phyloP scores from a whole-genome alignment of 2,797 vertebrate species.

The Alcedo atthis region DNA sequence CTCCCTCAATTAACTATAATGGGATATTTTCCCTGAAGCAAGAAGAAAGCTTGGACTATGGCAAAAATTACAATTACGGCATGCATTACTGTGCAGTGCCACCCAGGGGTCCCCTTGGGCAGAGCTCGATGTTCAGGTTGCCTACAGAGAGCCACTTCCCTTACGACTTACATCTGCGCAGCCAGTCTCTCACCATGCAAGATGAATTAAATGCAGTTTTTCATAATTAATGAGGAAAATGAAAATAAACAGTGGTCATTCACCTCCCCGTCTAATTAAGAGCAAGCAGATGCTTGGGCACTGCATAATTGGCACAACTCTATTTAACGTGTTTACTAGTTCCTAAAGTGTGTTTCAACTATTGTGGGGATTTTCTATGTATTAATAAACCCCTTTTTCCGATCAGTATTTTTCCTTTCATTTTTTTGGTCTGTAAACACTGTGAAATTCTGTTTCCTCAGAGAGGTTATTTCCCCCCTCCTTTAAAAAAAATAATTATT shows the following conservation, averaged over 20 bases:
- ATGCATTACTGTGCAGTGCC: constrained; percentile 96
- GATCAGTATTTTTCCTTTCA: constrained; percentile 67
- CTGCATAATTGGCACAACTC: constrained; percentile 80
- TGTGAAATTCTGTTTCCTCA: constrained; percentile 74
- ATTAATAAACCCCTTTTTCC: constrained; percentile 77
- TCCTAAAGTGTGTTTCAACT: constrained; percentile 82
- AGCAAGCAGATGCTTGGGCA: constrained; percentile 83
- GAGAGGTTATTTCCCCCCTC: constrained; percentile 26
- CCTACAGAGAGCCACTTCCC: constrained; percentile 96
- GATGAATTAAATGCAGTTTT: constrained; percentile 94
- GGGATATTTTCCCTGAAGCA: constrained; percentile 99
- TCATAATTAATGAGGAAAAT: constrained; percentile 93
- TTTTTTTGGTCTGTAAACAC: constrained; percentile 74
- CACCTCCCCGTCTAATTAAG: constrained; percentile 86
- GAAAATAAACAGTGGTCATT: constrained; percentile 88
- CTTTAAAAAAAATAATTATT: background rate
- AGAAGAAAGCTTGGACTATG: constrained; percentile 92
- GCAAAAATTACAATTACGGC: constrained; percentile 94
- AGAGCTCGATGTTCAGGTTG: constrained; percentile 94
- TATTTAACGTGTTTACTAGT: constrained; percentile 82
- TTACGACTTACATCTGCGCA: constrained; percentile 97
- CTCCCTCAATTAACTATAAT: constrained; percentile 97
- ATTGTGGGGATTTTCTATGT: constrained; percentile 80
- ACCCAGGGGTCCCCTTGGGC: constrained; percentile 91
- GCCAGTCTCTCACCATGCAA: constrained; percentile 94